Evolutionary conservation across 2,113 vertebrate genomes (phyloP), one percentile per base, ranked within the genome.

Genomic region (Smithornis capensis): DNA sequence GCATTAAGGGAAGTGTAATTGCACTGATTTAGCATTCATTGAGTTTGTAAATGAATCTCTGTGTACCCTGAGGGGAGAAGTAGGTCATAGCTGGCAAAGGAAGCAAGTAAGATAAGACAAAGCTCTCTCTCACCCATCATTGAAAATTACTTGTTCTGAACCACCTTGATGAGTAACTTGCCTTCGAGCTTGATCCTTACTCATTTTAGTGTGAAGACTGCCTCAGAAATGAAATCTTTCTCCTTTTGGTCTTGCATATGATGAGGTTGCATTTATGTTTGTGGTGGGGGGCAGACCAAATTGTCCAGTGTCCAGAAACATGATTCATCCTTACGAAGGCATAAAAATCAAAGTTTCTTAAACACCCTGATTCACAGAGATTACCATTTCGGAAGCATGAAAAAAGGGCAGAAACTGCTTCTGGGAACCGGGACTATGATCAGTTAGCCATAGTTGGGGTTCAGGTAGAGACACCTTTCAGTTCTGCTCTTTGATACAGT

Each of bases 41-140:
- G 96, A 57, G 23, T 95, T 90, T 91, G 84, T 94, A 92, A 95
- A 94, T 93, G 84, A 96, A 91, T 37, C 78, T 94, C 87, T 91
- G 50, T 90, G 38, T 80, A 55, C 63, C 91, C 78, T 75, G 75
- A 85, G 84, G 89, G 74, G 50, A 90, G 70, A 59, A 87, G 70
- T 90, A 95, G 78, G 81, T 94, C 94, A 95, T 89, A 85, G 70
- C 78, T 95, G 95, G 91, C 91, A 91, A 80, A 89, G 50, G 50
- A 85, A 87, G 28, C 83, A 86, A 85, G 65, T 90, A 69, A 92
- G 94, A 87, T 94, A 92, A 95, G 62, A 64, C 73, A 87, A 76
- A 77, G 27, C 45, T 79, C 47, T 45, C 27, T 85, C 87, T 96
- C 82, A 73, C 49, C 81, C 81, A 6, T 6, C 29, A 65, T 33